A percentile compares a stretch with the other conserved stretches of the same genome.
Conservation (phyloP, 30 jellyfish, hydroid and myxozoan species). For the Aurelia coerulea region DNA sequence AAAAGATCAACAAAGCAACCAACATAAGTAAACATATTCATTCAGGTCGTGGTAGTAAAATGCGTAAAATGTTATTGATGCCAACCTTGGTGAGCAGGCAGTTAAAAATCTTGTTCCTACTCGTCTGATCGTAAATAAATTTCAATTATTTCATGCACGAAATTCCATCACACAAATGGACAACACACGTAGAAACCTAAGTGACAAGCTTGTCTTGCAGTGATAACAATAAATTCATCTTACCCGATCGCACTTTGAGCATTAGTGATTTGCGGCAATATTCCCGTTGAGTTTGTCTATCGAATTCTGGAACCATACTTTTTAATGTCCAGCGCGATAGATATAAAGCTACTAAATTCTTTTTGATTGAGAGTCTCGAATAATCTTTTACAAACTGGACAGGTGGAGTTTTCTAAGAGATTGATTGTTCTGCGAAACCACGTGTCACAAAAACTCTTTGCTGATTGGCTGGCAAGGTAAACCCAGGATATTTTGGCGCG, state of each 20-base stretch:
- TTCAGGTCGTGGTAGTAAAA: too few relatives aligned
- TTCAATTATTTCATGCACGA: too few relatives aligned
- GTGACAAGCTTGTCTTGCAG: too few relatives aligned
- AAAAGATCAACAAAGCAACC: too few relatives aligned
- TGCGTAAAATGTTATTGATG: too few relatives aligned
- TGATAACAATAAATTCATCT: not conserved
- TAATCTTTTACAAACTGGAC: constrained; percentile 10
- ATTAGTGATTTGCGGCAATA: not conserved
- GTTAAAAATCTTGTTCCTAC: too few relatives aligned
- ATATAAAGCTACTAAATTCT: constrained; percentile 7
- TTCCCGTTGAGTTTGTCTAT: not conserved
- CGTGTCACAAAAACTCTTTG: constrained; percentile 11
- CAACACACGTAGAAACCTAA: too few relatives aligned
- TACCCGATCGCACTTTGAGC: not conserved
- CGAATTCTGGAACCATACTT: constrained; percentile 12
- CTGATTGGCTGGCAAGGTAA: constrained; percentile 35
- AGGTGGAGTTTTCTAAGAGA: constrained; percentile 38
- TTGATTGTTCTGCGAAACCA: constrained; percentile 25
- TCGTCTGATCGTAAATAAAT: too few relatives aligned
- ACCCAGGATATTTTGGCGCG: constrained; percentile 59
- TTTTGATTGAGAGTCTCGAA: not conserved
- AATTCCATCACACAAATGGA: too few relatives aligned
- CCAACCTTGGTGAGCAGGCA: too few relatives aligned
- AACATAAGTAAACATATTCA: too few relatives aligned
- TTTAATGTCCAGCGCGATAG: not conserved